These are phyloP conservation scores for Orthosia cruda DNA, from an alignment of 2,888 invertebrate genomes.

Conservation along the genomic window DNA sequence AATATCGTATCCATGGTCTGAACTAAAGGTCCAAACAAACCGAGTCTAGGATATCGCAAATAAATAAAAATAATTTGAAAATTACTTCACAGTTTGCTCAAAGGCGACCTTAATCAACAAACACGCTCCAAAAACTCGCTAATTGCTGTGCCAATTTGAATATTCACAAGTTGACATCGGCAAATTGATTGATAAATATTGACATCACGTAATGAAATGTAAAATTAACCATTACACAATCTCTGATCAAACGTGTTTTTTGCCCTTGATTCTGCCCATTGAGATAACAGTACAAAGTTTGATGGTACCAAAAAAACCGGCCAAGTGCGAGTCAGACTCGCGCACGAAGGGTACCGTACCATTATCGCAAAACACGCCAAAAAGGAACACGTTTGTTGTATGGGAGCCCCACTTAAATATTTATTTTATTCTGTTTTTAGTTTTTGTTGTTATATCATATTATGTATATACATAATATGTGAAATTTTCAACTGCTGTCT, in stretches of 20 bases:
- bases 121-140: conserved; percentile 32
- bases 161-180: conserved; percentile 15
- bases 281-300: conserved; percentile 29
- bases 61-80: neutral
- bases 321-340: too few relatives aligned
- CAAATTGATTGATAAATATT: conserved; percentile 53
- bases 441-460: too few relatives aligned
- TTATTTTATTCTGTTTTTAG: too few relatives aligned
- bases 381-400: too few relatives aligned
- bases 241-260: conserved; percentile 22
- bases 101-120: conserved; percentile 8
- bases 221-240: conserved; percentile 54
- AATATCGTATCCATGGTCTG: neutral
- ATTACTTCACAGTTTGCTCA: neutral
- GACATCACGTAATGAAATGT: conserved; percentile 43
- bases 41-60: neutral
- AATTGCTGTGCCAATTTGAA: conserved; percentile 27
- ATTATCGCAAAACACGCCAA: too few relatives aligned
- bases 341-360: too few relatives aligned
- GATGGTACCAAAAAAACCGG: conserved; percentile 14
- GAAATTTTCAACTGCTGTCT: too few relatives aligned
- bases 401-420: too few relatives aligned
- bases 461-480: too few relatives aligned
- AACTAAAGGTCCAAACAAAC: neutral
- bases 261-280: conserved; percentile 20